Evolutionary conservation across 2,888 invertebrate species (phyloP).

Genomic region (Nephrotoma flavescens): DNA sequence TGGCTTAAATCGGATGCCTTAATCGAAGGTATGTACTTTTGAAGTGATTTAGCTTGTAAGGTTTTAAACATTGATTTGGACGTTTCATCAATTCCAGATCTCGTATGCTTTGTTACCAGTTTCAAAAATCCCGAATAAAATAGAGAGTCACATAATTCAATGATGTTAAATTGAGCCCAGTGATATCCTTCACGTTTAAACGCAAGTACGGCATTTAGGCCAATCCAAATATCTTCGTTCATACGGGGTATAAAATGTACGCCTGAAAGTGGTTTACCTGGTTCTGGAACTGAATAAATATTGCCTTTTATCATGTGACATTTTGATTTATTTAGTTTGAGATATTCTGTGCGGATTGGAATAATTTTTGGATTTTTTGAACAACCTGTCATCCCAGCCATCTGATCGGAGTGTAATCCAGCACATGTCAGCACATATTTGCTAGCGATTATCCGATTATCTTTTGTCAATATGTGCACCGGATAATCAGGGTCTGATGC

Average conservation of each 20-base stretch:
- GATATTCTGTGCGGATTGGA: slow-evolving; percentile 94
- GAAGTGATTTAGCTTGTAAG: slow-evolving; percentile 68
- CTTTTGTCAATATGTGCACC: slow-evolving; percentile 37
- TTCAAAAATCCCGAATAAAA: slow-evolving; percentile 59
- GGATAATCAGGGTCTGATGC: slow-evolving; percentile 42
- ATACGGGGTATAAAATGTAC: slow-evolving; percentile 96
- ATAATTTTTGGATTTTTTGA: slow-evolving; percentile 59
- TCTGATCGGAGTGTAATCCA: slow-evolving; percentile 82
- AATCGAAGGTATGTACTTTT: slow-evolving; percentile 71
- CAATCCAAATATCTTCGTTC: slow-evolving; percentile 90
- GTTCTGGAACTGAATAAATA: slow-evolving; percentile 97
- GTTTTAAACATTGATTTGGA: slow-evolving; percentile 60
- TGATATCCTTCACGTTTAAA: slow-evolving; percentile 91
- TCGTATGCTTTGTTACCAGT: slow-evolving; percentile 61
- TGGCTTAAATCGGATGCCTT: slow-evolving; percentile 57
- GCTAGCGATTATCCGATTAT: slow-evolving; percentile 37
- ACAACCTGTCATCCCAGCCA: slow-evolving; percentile 84
- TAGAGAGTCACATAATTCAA: slow-evolving; percentile 56
- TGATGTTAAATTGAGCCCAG: slow-evolving; percentile 56
- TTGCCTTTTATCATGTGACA: slow-evolving; percentile 71
- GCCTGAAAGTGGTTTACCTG: slow-evolving; percentile 91
- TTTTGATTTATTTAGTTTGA: slow-evolving; percentile 65
- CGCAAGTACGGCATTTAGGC: slow-evolving; percentile 95
- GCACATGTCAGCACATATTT: slow-evolving; percentile 88
- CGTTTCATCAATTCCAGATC: slow-evolving; percentile 71